These are phyloP conservation scores for Platerodrilus igneus DNA, from an alignment of 2,888 invertebrate species.

Conservation along the genomic window DNA sequence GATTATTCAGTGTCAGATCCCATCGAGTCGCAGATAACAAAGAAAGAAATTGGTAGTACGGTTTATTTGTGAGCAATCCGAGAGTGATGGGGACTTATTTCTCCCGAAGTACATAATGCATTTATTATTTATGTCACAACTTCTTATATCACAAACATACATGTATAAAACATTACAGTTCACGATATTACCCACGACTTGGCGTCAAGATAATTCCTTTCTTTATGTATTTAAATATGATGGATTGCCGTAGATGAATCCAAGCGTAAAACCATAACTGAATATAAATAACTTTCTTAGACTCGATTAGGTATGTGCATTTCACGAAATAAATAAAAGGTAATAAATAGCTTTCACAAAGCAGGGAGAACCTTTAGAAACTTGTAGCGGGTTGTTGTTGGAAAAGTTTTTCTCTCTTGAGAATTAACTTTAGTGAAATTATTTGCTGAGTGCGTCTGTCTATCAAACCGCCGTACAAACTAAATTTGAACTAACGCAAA, in stretches of 20 bases:
- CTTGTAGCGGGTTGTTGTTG: no score
- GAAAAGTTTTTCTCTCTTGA: no score
- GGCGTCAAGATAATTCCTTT: constrained; percentile 38
- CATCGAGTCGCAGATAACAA: constrained; percentile 21
- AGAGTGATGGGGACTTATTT: constrained; percentile 17
- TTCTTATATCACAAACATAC: constrained; percentile 23
- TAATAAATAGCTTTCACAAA: neutral
- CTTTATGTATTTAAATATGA: constrained; percentile 37
- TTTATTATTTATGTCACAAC: constrained; percentile 23
- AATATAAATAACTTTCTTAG: constrained; percentile 24
- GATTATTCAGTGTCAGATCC: constrained; percentile 23
- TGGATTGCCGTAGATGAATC: constrained; percentile 37
- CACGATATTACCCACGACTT: constrained; percentile 24
- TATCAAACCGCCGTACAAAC: no score
- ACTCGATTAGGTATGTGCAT: no score
- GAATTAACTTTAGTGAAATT: no score
- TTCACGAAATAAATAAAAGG: neutral
- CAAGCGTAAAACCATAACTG: constrained; percentile 28
- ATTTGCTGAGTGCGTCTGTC: no score
- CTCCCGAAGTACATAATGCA: constrained; percentile 16
- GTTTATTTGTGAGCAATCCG: constrained; percentile 17
- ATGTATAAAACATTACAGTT: constrained; percentile 28
- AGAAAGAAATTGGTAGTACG: constrained; percentile 20
- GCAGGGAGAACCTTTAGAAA: no score
- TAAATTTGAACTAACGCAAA: no score